Percentiles rank a stretch among this genome's conserved stretches.
These are phyloP conservation scores for Sclerurus mexicanus DNA, from an alignment of 2,113 vertebrate species.

Conservation along the genomic window DNA sequence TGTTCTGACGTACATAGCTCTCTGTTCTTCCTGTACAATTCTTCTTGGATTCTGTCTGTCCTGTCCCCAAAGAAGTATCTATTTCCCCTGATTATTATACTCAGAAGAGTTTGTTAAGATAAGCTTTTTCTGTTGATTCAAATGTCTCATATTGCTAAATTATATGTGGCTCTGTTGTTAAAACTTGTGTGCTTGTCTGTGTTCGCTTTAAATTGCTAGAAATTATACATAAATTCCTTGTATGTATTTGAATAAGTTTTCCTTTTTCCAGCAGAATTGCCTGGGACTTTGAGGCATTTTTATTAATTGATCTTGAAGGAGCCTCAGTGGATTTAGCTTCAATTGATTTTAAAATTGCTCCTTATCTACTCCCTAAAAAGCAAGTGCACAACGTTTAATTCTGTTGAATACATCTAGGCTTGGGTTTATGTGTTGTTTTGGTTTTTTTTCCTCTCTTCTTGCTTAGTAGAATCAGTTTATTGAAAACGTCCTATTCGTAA, in stretches of 20 bases:
- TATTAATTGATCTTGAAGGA: background rate
- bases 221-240: background rate
- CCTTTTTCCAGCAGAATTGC: background rate
- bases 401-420: background rate
- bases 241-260: background rate
- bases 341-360: background rate
- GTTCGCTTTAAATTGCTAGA: background rate
- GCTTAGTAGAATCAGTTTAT: background rate
- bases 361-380: background rate
- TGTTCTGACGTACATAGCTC: accelerated
- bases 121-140: background rate
- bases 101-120: background rate
- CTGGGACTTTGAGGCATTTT: background rate
- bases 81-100: background rate
- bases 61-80: background rate
- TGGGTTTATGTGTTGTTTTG: background rate
- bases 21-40: background rate
- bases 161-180: background rate
- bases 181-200: background rate
- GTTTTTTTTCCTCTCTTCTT: too few relatives aligned
- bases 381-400: background rate
- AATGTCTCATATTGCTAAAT: background rate
- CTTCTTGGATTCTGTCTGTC: background rate
- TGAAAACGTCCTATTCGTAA: background rate
- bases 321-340: background rate